phyloP scores from a whole-genome alignment of 2,113 vertebrate species.

The Amblyopsis rosae region DNA sequence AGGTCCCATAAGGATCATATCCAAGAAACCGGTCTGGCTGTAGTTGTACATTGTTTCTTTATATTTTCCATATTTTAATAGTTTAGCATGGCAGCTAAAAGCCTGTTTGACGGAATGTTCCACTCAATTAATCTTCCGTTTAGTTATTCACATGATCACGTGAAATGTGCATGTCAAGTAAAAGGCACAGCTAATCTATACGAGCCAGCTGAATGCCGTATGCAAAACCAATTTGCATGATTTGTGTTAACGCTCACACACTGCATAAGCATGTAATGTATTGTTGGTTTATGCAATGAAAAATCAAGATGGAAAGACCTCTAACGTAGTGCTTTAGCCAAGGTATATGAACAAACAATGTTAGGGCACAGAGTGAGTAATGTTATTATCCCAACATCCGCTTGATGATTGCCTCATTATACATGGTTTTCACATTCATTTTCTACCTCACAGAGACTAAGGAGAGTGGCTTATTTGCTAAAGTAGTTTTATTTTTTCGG shows the following conservation, averaged over 20 bases:
- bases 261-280: conserved; percentile 7
- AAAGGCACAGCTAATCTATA: conserved; percentile 42
- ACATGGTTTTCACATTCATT: conserved; percentile 49
- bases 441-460: conserved; percentile 53
- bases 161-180: conserved; percentile 40
- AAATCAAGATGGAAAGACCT: conserved; percentile 25
- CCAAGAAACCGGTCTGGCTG: conserved; percentile 15
- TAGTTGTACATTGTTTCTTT: conserved; percentile 54
- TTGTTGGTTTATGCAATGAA: conserved; percentile 10
- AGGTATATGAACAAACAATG: conserved; percentile 23
- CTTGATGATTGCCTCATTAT: conserved; percentile 70
- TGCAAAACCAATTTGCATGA: conserved; percentile 36
- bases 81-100: conserved; percentile 46
- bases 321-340: conserved; percentile 24
- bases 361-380: conserved; percentile 45
- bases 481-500: conserved; percentile 39
- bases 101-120: conserved; percentile 49
- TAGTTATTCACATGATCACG: conserved; percentile 49
- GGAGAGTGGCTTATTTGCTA: conserved; percentile 62
- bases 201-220: conserved; percentile 25
- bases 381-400: conserved; percentile 55
- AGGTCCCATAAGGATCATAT: conserved; percentile 27
- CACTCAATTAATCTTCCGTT: conserved; percentile 59
- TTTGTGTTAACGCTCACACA: conserved; percentile 28
- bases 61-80: conserved; percentile 38